Evolutionary conservation across 2,113 vertebrate genomes (phyloP).

Genomic region (Heteronetta atricapilla): DNA sequence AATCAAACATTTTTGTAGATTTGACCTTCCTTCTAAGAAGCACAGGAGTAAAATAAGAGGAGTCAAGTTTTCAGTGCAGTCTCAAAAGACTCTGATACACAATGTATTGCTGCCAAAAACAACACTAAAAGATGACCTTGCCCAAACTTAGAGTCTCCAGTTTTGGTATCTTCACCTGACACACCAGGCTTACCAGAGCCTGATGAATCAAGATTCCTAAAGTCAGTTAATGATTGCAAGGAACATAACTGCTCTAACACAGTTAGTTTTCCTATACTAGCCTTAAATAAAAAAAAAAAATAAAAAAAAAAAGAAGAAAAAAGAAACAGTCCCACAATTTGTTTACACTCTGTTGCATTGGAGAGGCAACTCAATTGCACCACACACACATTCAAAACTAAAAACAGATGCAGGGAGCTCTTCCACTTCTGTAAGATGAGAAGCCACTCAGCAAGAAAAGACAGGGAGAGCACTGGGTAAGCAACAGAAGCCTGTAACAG

Average conservation of each 20-base stretch:
- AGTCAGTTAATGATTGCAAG: not conserved
- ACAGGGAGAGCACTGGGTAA: not conserved
- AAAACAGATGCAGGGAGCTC: not conserved
- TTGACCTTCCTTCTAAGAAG: not conserved
- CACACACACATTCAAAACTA: not conserved
- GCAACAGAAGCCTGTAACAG: not conserved
- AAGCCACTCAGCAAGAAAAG: not conserved
- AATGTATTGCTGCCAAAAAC: not conserved
- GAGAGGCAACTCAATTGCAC: not conserved
- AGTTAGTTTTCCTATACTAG: not conserved
- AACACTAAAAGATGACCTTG: not conserved
- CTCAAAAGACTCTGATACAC: not conserved
- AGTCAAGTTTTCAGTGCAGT: not conserved
- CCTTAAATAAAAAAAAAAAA: too few relatives aligned
- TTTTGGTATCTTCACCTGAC: not conserved
- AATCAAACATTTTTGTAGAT: not conserved
- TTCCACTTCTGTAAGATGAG: not conserved
- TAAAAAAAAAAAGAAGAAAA: too few relatives aligned
- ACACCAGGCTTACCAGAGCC: not conserved
- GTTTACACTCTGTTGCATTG: not conserved
- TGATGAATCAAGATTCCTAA: not conserved
- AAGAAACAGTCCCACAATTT: not conserved
- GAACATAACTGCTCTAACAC: not conserved
- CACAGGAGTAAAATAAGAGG: not conserved
- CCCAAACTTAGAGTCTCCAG: not conserved